A percentile compares a stretch with the other conserved stretches of the same genome.
Conservation (phyloP, 2,888 invertebrate species). For the Phorcus lineatus region DNA sequence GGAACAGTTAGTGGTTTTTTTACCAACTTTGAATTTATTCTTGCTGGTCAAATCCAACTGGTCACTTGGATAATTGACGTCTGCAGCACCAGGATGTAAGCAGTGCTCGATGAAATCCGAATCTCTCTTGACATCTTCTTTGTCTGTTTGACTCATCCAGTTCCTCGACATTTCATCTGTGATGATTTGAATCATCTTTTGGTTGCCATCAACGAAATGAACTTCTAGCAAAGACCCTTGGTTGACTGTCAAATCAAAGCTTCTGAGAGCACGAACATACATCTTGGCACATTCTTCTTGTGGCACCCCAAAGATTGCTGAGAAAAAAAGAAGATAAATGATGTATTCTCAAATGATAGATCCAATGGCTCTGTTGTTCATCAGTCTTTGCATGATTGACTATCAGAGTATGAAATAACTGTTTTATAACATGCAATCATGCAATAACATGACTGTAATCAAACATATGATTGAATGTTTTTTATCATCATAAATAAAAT, state of each 20-base stretch:
- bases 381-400: not conserved
- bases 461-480: too few relatives aligned
- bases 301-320: slow-evolving; percentile 48
- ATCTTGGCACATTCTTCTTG: slow-evolving; percentile 39
- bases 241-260: slow-evolving; percentile 15
- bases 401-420: too few relatives aligned
- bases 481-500: too few relatives aligned
- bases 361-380: not conserved
- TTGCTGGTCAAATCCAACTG: not conserved
- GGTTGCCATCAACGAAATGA: slow-evolving; percentile 42
- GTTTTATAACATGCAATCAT: too few relatives aligned
- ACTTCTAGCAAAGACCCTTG: slow-evolving; percentile 37
- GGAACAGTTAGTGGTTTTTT: not conserved
- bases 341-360: not conserved
- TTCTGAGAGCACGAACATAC: slow-evolving; percentile 38
- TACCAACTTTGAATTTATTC: not conserved
- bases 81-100: not conserved
- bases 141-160: not conserved
- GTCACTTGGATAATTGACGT: too few relatives aligned
- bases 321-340: not conserved
- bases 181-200: slow-evolving; percentile 23
- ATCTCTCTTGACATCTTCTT: not conserved
- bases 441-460: too few relatives aligned
- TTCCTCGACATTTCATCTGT: not conserved
- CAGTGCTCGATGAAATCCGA: not conserved